Conservation (phyloP, 2,797 vertebrate genomes). For the Tapirus indicus region DNA sequence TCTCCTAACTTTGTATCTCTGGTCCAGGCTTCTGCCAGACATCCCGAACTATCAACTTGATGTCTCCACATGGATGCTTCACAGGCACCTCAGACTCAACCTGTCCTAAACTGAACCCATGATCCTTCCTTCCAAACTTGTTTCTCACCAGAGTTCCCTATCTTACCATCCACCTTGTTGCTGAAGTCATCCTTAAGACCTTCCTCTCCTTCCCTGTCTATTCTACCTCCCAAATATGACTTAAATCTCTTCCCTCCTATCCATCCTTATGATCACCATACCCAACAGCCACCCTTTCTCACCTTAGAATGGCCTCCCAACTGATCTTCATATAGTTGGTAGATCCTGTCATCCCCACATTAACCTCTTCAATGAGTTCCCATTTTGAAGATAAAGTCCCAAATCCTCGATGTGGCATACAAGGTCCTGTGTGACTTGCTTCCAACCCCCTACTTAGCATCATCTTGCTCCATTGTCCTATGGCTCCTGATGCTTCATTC, state of each 20-base stretch:
- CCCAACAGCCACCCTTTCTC: background rate
- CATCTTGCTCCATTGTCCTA: background rate
- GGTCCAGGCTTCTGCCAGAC: background rate
- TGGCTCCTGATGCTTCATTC: background rate
- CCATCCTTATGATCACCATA: background rate
- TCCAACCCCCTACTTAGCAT: rapidly evolving
- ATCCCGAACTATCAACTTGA: background rate
- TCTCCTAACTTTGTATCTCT: background rate
- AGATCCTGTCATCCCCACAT: background rate
- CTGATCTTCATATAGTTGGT: background rate
- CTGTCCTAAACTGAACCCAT: background rate
- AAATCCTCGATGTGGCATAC: rapidly evolving
- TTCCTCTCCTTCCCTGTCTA: background rate
- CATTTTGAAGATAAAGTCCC: background rate
- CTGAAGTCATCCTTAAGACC: background rate
- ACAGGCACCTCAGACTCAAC: background rate
- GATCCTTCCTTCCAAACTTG: background rate
- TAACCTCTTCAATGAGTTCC: background rate
- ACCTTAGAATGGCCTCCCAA: background rate
- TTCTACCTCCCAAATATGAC: background rate
- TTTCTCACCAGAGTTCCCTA: background rate
- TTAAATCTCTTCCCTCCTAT: background rate
- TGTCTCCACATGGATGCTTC: background rate
- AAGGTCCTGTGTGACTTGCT: background rate
- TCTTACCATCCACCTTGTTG: background rate